Percentiles rank a stretch among this genome's conserved stretches.
These are phyloP conservation scores for Eilema griseolum DNA, from an alignment of 2,888 invertebrate species.

Conservation along the genomic window DNA sequence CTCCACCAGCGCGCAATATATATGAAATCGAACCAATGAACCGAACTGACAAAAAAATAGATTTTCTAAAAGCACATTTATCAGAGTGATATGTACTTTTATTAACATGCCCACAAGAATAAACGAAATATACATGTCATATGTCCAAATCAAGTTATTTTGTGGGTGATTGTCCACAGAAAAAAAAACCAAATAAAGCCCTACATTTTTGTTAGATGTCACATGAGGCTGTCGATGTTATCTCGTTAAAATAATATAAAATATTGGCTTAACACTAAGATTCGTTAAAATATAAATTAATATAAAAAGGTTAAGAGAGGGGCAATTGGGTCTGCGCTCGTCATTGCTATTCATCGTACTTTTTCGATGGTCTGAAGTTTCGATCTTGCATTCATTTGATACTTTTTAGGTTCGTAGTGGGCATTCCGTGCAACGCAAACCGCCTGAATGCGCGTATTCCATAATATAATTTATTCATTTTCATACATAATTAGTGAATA, in stretches of 20 bases:
- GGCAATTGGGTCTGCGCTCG: background rate
- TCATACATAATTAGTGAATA: background rate
- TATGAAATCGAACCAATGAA: constrained; percentile 38
- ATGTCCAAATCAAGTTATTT: background rate
- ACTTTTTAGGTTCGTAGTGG: no score
- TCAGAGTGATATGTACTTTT: background rate
- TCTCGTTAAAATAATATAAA: background rate
- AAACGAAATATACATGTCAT: background rate
- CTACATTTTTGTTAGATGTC: background rate
- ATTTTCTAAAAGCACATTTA: background rate
- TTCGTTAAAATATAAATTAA: background rate
- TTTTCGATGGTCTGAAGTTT: no score
- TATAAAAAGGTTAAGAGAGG: background rate
- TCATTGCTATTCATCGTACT: background rate
- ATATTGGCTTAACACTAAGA: background rate
- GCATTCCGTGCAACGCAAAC: no score
- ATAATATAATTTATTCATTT: no score
- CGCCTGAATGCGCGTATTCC: no score
- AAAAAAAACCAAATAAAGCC: background rate
- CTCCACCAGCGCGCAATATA: constrained; percentile 52
- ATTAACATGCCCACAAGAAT: background rate
- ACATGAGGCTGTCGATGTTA: background rate
- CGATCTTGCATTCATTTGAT: no score
- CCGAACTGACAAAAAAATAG: constrained; percentile 24
- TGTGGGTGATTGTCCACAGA: background rate